phyloP scores from a whole-genome alignment of 2,113 vertebrate genomes.

The Origma solitaria region DNA sequence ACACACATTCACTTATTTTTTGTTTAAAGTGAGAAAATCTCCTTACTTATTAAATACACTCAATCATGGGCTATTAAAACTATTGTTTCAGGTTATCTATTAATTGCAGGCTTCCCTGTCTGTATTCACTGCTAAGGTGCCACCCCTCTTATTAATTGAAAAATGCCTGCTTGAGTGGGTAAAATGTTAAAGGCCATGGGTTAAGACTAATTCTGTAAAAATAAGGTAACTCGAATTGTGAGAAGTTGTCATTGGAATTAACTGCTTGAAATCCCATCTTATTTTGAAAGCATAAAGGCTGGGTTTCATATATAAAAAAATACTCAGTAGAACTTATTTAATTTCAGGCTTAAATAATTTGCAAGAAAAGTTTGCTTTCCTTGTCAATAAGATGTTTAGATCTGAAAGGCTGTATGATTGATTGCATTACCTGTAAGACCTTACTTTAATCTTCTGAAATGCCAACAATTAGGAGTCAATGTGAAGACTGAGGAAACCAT shows the following conservation, averaged over 20 bases:
- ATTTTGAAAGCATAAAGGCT: not conserved
- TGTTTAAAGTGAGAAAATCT: constrained; percentile 78
- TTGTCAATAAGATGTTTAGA: not conserved
- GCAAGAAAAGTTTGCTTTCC: not conserved
- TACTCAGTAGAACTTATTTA: not conserved
- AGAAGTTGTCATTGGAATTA: constrained; percentile 35
- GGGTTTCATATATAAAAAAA: not conserved
- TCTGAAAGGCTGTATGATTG: not conserved
- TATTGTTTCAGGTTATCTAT: constrained; percentile 83
- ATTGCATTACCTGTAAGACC: not conserved
- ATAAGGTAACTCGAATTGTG: not conserved
- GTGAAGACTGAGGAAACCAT: not conserved
- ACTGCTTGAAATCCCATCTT: not conserved
- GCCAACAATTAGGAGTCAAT: constrained; percentile 9
- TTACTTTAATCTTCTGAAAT: constrained; percentile 44
- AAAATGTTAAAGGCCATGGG: constrained; percentile 51
- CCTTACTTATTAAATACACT: constrained; percentile 70
- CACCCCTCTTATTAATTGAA: constrained; percentile 24
- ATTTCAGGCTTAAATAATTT: constrained; percentile 1
- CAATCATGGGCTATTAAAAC: constrained; percentile 77
- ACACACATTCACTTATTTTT: constrained; percentile 68
- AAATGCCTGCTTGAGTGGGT: not conserved
- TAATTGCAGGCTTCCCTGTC: constrained; percentile 68
- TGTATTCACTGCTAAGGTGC: constrained; percentile 35
- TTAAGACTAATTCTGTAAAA: constrained; percentile 46